Conservation (phyloP, 2,888 invertebrate genomes). For the Agriopis leucophaearia region DNA sequence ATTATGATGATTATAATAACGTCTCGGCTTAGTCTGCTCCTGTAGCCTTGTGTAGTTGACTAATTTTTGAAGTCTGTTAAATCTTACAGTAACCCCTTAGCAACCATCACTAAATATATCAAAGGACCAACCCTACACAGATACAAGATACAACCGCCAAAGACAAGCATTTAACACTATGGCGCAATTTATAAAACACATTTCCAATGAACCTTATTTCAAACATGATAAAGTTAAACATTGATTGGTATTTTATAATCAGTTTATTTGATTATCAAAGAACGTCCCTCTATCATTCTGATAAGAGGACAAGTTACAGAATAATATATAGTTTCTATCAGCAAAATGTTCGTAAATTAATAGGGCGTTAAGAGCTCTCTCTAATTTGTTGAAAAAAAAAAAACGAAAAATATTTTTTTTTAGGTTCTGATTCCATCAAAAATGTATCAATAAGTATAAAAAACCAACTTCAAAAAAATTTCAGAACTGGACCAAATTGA, state of each 20-base stretch:
- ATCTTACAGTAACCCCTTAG: too few species aligned
- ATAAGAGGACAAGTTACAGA: not conserved
- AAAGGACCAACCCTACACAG: not conserved
- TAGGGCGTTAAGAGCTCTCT: not conserved
- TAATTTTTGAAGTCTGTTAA: too few species aligned
- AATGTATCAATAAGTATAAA: too few species aligned
- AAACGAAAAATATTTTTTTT: too few species aligned
- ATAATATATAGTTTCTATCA: not conserved
- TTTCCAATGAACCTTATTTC: not conserved
- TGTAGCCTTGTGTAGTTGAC: too few species aligned
- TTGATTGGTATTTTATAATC: not conserved
- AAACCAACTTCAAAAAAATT: too few species aligned
- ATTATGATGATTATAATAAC: too few species aligned
- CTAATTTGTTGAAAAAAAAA: too few species aligned
- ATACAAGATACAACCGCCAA: not conserved
- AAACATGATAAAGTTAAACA: conserved; percentile 6
- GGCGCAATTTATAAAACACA: conserved; percentile 6
- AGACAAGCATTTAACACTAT: not conserved
- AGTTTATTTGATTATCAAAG: conserved; percentile 11
- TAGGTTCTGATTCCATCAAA: too few species aligned
- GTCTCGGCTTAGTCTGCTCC: too few species aligned
- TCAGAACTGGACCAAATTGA: too few species aligned
- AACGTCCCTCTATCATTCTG: conserved; percentile 10
- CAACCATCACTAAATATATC: too few species aligned
- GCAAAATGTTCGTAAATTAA: not conserved